These are phyloP conservation scores for Chrysogorgia sp. DNA, from an alignment of 92 coral and sea anemone genomes.

Conservation along the genomic window DNA sequence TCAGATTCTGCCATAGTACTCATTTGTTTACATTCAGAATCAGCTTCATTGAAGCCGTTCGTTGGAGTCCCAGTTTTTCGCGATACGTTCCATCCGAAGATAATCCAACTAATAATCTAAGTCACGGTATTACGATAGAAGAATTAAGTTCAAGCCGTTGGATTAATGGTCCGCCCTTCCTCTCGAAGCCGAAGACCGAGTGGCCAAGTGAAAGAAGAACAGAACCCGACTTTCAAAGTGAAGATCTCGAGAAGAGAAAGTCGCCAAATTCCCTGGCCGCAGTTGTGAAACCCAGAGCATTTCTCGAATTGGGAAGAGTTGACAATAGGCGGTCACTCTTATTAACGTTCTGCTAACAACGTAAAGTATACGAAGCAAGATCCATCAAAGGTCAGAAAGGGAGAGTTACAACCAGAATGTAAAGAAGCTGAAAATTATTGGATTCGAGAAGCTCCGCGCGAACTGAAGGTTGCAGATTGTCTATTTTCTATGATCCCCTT, in stretches of 20 bases:
- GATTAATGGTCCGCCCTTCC: conserved; percentile 46
- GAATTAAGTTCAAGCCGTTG: conserved; percentile 43
- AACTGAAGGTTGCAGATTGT: conserved; percentile 9
- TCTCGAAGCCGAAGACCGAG: conserved; percentile 36
- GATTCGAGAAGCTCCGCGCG: conserved; percentile 38
- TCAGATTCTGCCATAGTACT: conserved; percentile 54
- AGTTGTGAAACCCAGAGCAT: background rate
- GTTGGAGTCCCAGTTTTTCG: conserved; percentile 44
- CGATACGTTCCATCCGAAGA: conserved; percentile 33
- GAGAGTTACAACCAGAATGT: conserved; percentile 43
- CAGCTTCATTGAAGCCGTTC: conserved; percentile 39
- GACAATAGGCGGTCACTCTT: conserved; percentile 34
- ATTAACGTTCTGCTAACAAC: conserved; percentile 42
- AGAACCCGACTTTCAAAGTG: background rate
- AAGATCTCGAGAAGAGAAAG: conserved; percentile 43
- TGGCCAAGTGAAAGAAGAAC: conserved; percentile 32
- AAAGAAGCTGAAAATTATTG: conserved; percentile 46
- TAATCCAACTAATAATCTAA: conserved; percentile 56
- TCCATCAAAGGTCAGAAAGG: conserved; percentile 11
- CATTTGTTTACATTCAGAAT: conserved; percentile 45
- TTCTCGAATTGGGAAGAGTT: conserved; percentile 46
- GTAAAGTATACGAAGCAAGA: background rate
- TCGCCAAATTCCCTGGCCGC: conserved; percentile 1
- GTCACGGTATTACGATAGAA: conserved; percentile 36
- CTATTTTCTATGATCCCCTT: conserved; percentile 35